Evolutionary conservation across 30 jellyfish, hydroid and myxozoan genomes (phyloP).

Genomic region (Cassiopea xamachana): DNA sequence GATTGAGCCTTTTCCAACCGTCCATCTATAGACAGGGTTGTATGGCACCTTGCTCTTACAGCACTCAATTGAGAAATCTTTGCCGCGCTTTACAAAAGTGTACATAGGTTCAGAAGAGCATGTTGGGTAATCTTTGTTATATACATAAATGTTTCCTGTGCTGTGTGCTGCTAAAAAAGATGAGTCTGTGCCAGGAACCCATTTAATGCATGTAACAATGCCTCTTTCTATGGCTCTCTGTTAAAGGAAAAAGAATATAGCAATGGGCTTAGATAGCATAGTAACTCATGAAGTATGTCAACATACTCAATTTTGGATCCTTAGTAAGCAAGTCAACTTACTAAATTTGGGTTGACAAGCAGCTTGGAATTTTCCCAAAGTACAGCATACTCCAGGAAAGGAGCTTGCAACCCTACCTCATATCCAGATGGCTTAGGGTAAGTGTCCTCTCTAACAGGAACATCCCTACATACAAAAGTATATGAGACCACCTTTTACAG

Average conservation of each 20-base stretch:
- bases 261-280: background rate
- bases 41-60: constrained; percentile 72
- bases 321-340: no score
- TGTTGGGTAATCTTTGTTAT: constrained; percentile 82
- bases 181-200: constrained; percentile 96
- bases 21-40: constrained; percentile 92
- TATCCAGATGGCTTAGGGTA: no score
- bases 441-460: no score
- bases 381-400: no score
- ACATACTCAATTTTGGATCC: no score
- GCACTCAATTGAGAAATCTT: constrained; percentile 74
- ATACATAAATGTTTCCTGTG: constrained; percentile 84
- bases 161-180: constrained; percentile 84
- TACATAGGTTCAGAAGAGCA: constrained; percentile 78
- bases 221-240: constrained; percentile 90
- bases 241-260: background rate
- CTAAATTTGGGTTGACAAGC: no score
- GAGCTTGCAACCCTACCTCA: no score
- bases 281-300: background rate
- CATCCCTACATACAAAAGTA: no score
- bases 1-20: constrained; percentile 82
- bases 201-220: constrained; percentile 88
- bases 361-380: no score
- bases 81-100: constrained; percentile 62
- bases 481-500: no score